Conservation (phyloP, 2,888 invertebrate genomes). For the Xestoiulus laeticollis region DNA sequence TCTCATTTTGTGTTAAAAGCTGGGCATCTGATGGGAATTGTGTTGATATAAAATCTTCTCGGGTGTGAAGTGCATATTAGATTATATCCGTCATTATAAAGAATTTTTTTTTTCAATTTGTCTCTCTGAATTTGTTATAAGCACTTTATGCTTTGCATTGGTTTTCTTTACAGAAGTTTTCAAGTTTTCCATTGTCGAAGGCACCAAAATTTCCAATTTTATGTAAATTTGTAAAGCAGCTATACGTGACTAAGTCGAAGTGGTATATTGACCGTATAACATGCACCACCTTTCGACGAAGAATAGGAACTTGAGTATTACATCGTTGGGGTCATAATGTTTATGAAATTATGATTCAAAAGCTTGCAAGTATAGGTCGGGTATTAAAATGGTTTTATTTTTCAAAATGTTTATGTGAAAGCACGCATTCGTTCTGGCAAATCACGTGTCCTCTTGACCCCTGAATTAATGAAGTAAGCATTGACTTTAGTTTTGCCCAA, state of each 20-base stretch:
- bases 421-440: neutral
- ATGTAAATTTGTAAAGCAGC: neutral
- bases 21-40: conserved; percentile 8
- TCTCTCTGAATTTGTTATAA: neutral
- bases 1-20: conserved; percentile 26
- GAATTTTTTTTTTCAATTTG: neutral
- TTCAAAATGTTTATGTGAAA: conserved; percentile 3
- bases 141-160: neutral
- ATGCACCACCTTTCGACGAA: conserved; percentile 12
- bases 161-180: neutral
- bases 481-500: no score
- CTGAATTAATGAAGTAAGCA: neutral
- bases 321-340: neutral
- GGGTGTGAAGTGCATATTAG: neutral
- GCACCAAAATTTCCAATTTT: neutral
- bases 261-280: neutral
- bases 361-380: neutral
- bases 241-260: neutral
- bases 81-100: neutral
- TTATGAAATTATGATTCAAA: neutral
- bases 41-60: neutral
- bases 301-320: neutral
- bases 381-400: conserved; percentile 1
- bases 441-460: neutral
- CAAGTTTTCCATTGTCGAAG: neutral